Conservation (phyloP, 2,797 vertebrate genomes). For the Catamblyrhynchus diadema region DNA sequence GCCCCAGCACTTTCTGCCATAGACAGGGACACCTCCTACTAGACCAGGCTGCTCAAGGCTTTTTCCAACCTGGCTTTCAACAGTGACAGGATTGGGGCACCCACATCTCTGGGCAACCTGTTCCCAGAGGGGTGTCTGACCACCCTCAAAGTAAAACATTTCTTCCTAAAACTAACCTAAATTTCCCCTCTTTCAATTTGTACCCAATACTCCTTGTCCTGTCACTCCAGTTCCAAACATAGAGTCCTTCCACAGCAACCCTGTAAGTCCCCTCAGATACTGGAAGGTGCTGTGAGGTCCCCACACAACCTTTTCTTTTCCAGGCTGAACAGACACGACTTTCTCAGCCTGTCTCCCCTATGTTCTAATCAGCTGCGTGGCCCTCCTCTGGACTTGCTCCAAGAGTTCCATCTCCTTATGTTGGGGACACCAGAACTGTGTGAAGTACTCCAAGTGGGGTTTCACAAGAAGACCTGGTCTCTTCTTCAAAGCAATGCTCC, state of each 20-base stretch:
- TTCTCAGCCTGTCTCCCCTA: neutral
- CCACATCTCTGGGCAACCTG: neutral
- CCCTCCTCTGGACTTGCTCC: neutral
- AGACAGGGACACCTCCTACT: neutral
- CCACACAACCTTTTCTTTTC: neutral
- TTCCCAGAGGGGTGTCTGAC: neutral
- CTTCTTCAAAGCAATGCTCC: neutral
- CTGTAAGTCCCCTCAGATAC: neutral
- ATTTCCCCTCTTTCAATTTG: neutral
- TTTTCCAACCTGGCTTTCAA: neutral
- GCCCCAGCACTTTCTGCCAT: neutral
- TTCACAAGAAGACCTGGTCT: neutral
- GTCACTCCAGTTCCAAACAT: neutral
- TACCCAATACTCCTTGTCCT: neutral
- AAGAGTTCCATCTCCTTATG: neutral
- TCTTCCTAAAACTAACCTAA: neutral
- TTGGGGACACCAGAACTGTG: neutral
- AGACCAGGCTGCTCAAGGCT: neutral
- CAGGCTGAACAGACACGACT: neutral
- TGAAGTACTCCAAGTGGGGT: neutral
- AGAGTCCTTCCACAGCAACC: neutral
- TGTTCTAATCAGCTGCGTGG: accelerated
- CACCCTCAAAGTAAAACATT: neutral
- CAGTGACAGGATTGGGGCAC: neutral
- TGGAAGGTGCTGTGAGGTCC: neutral